Conservation (phyloP, 2,797 vertebrate genomes). For the Rousettus madagascariensis region DNA sequence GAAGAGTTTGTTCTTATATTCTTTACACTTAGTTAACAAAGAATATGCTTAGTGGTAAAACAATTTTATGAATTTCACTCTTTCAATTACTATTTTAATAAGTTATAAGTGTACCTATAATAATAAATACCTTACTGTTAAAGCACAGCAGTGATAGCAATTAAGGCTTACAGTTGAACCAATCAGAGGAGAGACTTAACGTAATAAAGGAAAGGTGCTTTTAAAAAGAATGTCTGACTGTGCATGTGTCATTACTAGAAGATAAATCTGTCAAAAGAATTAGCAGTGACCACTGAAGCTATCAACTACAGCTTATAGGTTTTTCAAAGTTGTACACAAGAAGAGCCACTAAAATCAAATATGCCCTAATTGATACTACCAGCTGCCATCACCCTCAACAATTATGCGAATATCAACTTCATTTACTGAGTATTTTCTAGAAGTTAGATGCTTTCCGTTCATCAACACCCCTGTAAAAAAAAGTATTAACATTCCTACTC, state of each 20-base stretch:
- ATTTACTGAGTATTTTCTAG: slow-evolving; percentile 25
- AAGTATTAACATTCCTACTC: background rate
- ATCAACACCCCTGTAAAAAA: background rate
- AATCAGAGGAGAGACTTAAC: background rate
- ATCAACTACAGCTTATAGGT: background rate
- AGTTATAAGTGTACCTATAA: background rate
- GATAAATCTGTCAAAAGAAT: background rate
- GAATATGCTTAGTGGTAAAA: slow-evolving; percentile 20
- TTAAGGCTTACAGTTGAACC: background rate
- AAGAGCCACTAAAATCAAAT: slow-evolving; percentile 28
- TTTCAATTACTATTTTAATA: slow-evolving; percentile 13
- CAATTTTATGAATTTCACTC: background rate
- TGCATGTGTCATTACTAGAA: background rate
- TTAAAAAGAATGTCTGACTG: background rate
- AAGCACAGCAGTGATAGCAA: background rate
- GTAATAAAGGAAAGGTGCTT: background rate
- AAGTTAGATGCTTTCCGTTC: background rate
- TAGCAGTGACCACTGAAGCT: background rate
- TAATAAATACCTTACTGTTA: background rate
- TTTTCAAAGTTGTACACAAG: background rate
- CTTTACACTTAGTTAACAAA: background rate
- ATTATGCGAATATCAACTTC: background rate
- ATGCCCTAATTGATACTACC: background rate
- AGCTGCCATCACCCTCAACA: background rate
- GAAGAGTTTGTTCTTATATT: slow-evolving; percentile 13